Percentiles rank a stretch among this genome's conserved stretches.
Conservation (phyloP, 2,113 vertebrate species). For the Oxyura jamaicensis region DNA sequence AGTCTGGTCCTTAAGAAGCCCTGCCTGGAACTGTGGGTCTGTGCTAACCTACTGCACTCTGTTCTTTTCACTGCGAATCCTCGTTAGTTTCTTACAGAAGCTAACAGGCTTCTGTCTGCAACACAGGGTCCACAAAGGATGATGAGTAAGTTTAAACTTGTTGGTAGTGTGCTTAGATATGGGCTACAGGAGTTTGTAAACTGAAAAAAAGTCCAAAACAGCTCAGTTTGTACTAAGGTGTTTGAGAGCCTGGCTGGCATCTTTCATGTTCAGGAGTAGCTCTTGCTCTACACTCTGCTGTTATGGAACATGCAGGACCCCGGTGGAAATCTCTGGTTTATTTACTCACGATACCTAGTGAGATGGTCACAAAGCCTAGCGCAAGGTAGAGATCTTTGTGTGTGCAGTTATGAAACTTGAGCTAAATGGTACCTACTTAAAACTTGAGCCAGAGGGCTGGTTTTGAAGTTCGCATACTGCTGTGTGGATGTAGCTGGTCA, state of each 20-base stretch:
- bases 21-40: not conserved
- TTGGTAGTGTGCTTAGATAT: not conserved
- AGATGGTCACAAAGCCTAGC: not conserved
- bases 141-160: not conserved
- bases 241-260: not conserved
- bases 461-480: constrained; percentile 47
- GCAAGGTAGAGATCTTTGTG: not conserved
- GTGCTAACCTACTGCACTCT: not conserved
- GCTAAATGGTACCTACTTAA: not conserved
- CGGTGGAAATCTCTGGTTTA: not conserved
- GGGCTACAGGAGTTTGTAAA: not conserved
- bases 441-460: constrained; percentile 39
- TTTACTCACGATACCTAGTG: not conserved
- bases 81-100: not conserved
- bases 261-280: not conserved
- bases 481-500: constrained; percentile 22
- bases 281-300: fast-evolving
- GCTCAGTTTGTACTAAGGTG: not conserved
- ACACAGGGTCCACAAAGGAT: not conserved
- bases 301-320: fast-evolving
- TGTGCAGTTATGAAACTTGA: not conserved
- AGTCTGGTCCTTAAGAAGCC: not conserved
- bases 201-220: not conserved
- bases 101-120: not conserved
- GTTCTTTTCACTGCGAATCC: not conserved